Evolutionary conservation across 1,140 invertebrate genomes (phyloP), one percentile per base, ranked within the genome.

Genomic region (Drosophila biarmipes): DNA sequence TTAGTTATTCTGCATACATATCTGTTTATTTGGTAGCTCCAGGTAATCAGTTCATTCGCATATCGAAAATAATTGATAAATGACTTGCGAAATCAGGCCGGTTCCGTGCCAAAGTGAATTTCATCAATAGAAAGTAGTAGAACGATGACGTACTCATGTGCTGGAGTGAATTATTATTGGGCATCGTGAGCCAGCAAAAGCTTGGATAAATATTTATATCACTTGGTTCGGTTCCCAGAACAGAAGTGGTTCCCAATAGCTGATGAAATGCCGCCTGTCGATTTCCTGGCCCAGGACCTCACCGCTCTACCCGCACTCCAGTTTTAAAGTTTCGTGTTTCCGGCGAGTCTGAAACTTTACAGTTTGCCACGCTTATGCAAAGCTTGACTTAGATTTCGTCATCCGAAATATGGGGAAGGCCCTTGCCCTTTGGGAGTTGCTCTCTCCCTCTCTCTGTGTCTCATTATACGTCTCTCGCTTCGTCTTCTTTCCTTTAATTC

Each of bases 41-140:
- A 17, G 19, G 43, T 63, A 66, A 49, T 34, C 57, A 53, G 29
- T 21, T 72, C 12, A 29, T 53, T 78, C 37, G 27, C 66, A 63
- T 73, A 61, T 56, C 21, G 11, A 21, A 61, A 51, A 19, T 73
- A 80, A 69, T 80, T 73, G 62, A 77, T 52, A 52, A 49, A 67
- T 81, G 79, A 81, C 68, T 67, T 63, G 79, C 78, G 62, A 11
- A 59, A 67, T 42, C 5, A 17, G 24, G 24, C 51, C 35, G 17
- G 35, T 54, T 62, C 5, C 38, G 12, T 45, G 21, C 2, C 15
- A 35, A 69, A 51, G 27, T 27, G 58, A 80, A 80, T 80, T 80
- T 81, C 73, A 78, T 31, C 79, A 61, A 59, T 78, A 48, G 79
- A 81, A 73, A 73, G 45, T 38, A 48, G 79, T 78, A 82, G 78